Evolutionary conservation across 35 echinoderm and acorn worm species (phyloP), one percentile per base, ranked within the genome.

Genomic region (Lytechinus pictus): DNA sequence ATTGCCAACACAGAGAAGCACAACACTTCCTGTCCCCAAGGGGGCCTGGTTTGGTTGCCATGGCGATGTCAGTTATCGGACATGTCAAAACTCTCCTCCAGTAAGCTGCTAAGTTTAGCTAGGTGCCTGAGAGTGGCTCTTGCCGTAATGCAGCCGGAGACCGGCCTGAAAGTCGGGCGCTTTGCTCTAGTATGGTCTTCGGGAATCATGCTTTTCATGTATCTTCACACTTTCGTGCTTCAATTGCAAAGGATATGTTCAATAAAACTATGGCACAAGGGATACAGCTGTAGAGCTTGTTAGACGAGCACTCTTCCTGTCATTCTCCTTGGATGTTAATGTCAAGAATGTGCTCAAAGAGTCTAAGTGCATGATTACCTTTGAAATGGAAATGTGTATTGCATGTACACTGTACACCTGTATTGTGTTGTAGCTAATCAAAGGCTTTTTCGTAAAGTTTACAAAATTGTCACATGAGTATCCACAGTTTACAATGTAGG

Each of bases 1-100:
- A 95, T 95, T 95, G 95, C 86, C 95, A 95, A 95, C 94, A 88
- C 72, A 79, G 95, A 90, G 95, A 55, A 95, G 86, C 54, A 58
- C 86, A 95, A 89, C 86, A 89, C 55, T 95, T 95, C 95, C 95
- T 95, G 95, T 91, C 52, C 53, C 89, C 87, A 95, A 91, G n/a
- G 87, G 87, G 86, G 53, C 44, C 94, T 87, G 57, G 29, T 33
- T 87, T 54, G 54, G 92, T 93, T 93, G 86, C 94, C 79, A 95
- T 86, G 72, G 13, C 86, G 29, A 95, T 95, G 86, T 86, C 57
- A 86, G 88, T 21, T 14, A 90, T 90, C 29, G 88, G 88, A 90
- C 88, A 90, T 90, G 88, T 90, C 88, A 90, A 90, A 90, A 90
- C 29, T 44, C 28, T 90, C 88, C 27, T 90, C 29, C 66, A 16